Evolutionary conservation across 37 sponge, comb jelly and placozoan species (phyloP), one percentile per base, ranked within the genome.

Genomic region (Axinella damicornis): DNA sequence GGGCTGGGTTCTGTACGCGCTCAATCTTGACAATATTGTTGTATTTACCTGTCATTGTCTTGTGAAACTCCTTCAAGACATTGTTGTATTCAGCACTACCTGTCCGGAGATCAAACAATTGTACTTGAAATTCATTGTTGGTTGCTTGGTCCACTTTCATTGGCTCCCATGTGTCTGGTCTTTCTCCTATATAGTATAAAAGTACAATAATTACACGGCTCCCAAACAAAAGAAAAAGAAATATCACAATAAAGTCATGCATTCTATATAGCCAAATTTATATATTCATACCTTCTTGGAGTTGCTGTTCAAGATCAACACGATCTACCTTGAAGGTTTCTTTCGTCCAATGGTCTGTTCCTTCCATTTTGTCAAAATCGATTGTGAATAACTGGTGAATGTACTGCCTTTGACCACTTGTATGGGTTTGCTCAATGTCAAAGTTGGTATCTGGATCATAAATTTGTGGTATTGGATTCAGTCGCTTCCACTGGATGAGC

Each of bases 1-100:
- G 68, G 0, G 13, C 56, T 22, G 87, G 87, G 28, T 89, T 85
- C 54, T 93, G 90, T 24, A 93, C 61, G 24, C 94, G 84, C 40
- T 93, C 35, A 22, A 93, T 93, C 5, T 69, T 86, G 12, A 76
- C 22, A 53, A 93, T 80, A 22, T 79, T 69, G 22, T 4, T 46
- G 9, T 46, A 46, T 12, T 9, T 46, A 46, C 6, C 9, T 46
- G 5, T 20, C 81, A 90, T 84, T 0, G 87, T 78, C 16, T 17
- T 28, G 11, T 67, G 41, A 55, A 91, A 91, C 0, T 76, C 59
- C 33, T 59, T 20, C 30, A 72, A 63, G 14, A 75, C 87, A 0
- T 73, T 12, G 9, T 37, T 84, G 76, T 76, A 90, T 41, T 84
- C 90, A 14, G 24, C 1, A 55, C 80, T 74, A 24, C n/a, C 67